These are phyloP conservation scores for Euura lappo DNA, from an alignment of 1,140 invertebrate species.

Conservation along the genomic window DNA sequence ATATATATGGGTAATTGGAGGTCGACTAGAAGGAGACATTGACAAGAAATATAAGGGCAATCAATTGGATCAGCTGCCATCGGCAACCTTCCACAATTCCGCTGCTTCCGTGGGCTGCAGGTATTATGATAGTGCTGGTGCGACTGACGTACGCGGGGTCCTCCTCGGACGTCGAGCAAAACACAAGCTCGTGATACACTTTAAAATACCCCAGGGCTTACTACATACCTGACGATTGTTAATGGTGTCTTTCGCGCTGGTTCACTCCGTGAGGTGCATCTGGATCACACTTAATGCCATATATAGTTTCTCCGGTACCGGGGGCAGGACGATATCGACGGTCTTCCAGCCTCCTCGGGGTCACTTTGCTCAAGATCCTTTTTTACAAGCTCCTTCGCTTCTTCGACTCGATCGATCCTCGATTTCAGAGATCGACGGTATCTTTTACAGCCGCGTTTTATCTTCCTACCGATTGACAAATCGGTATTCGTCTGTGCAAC, in stretches of 20 bases:
- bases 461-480: not conserved
- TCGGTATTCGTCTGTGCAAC: not conserved
- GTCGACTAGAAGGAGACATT: constrained; percentile 4
- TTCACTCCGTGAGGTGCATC: not conserved
- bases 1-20: constrained; percentile 7
- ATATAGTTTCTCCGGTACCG: not conserved
- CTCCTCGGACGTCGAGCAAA: no score
- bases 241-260: constrained; percentile 4
- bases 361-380: not conserved
- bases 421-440: no score
- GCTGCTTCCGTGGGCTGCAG: no score
- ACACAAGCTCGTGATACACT: not conserved
- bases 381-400: not conserved
- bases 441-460: not conserved
- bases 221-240: constrained; percentile 5
- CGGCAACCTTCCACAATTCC: not conserved
- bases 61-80: not conserved
- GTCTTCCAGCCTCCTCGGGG: not conserved
- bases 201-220: not conserved
- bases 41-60: constrained; percentile 7
- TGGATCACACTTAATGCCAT: not conserved
- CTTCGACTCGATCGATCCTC: not conserved
- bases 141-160: no score
- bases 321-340: not conserved
- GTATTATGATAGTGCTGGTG: no score